Evolutionary conservation across 2,888 invertebrate genomes (phyloP).

Genomic region (Unio pictorum): DNA sequence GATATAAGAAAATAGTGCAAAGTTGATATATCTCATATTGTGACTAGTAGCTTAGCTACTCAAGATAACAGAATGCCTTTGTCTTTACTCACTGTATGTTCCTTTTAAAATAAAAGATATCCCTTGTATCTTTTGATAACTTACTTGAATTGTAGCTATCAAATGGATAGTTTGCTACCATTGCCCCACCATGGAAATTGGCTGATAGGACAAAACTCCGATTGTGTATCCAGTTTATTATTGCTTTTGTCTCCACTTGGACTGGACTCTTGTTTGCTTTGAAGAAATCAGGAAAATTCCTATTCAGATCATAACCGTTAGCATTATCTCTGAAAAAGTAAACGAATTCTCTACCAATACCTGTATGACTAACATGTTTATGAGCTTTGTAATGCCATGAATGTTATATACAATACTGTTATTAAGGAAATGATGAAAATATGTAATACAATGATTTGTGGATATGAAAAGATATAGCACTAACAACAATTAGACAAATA

Average conservation of each 20-base stretch:
- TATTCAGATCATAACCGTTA: conserved; percentile 88
- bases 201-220: conserved; percentile 95
- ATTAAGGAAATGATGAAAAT: not conserved
- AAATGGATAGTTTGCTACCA: conserved; percentile 97
- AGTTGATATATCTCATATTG: no score
- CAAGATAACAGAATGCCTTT: not conserved
- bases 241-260: conserved; percentile 90
- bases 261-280: conserved; percentile 80
- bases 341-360: not conserved
- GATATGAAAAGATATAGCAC: not conserved
- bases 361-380: not conserved
- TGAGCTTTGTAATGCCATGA: not conserved
- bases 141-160: conserved; percentile 78
- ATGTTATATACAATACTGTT: not conserved
- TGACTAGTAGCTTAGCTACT: not conserved
- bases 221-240: conserved; percentile 94
- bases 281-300: conserved; percentile 97
- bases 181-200: conserved; percentile 91
- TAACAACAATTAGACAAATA: no score
- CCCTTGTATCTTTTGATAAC: not conserved
- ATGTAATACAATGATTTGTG: not conserved
- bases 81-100: no score
- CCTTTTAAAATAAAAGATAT: not conserved
- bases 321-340: conserved; percentile 51
- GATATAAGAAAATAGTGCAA: no score